Conservation (phyloP, 2,888 invertebrate genomes). For the Pterobdella sp. region DNA sequence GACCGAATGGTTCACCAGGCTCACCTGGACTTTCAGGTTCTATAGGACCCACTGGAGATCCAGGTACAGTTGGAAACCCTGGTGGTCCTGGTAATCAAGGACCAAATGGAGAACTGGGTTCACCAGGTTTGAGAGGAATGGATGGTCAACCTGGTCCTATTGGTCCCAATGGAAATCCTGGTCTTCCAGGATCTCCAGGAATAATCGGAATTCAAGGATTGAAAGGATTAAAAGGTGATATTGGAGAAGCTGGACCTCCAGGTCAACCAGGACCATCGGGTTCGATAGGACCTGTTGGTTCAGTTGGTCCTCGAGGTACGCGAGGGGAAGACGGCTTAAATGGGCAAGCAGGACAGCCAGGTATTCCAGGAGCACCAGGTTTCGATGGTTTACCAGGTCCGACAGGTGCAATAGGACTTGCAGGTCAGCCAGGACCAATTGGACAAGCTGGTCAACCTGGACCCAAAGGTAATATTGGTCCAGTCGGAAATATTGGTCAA, state of each 20-base stretch:
- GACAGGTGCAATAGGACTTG: constrained; percentile 23
- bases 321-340: background rate
- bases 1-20: constrained; percentile 26
- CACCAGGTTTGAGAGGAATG: constrained; percentile 8
- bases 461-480: constrained; percentile 28
- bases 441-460: constrained; percentile 24
- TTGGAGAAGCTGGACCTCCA: constrained; percentile 31
- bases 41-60: constrained; percentile 12
- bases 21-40: constrained; percentile 24
- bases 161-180: constrained; percentile 25
- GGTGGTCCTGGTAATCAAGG: constrained; percentile 31
- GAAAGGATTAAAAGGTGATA: constrained; percentile 17
- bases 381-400: constrained; percentile 17
- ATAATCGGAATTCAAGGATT: background rate
- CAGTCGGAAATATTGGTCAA: constrained; percentile 28
- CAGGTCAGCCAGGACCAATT: constrained; percentile 10
- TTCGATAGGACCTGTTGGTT: constrained; percentile 27
- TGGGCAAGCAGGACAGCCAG: constrained; percentile 25
- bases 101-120: constrained; percentile 32
- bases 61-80: constrained; percentile 22
- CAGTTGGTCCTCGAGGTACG: constrained; percentile 25
- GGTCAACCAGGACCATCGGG: constrained; percentile 31
- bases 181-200: background rate
- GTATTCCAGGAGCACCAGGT: constrained; percentile 18
- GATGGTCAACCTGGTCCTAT: constrained; percentile 21